A percentile compares a stretch with the other conserved stretches of the same genome.
These are phyloP conservation scores for Tetheella fluctuosa DNA, from an alignment of 2,888 invertebrate genomes.

Conservation along the genomic window DNA sequence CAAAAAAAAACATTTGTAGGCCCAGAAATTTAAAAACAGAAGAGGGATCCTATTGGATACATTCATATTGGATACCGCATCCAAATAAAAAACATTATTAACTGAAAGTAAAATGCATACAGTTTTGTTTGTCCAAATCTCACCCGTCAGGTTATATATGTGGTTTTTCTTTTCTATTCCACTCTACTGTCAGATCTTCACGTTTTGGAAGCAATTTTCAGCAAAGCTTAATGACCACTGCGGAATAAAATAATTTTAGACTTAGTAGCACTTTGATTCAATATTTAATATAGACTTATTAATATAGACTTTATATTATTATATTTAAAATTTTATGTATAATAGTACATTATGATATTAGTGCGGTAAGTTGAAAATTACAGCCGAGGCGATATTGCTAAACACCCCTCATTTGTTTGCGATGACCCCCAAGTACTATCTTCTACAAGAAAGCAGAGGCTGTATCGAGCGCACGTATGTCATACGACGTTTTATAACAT, in stretches of 20 bases:
- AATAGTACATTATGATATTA: too few species aligned
- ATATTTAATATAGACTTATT: too few species aligned
- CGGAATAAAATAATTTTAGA: constrained; percentile 20
- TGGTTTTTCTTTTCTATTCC: constrained; percentile 46
- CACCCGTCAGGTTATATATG: constrained; percentile 55
- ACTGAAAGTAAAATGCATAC: constrained; percentile 28
- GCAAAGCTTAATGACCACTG: constrained; percentile 29
- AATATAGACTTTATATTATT: too few species aligned
- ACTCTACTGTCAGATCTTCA: constrained; percentile 47
- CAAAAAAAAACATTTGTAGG: too few species aligned
- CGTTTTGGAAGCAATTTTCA: constrained; percentile 35
- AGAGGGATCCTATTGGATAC: too few species aligned
- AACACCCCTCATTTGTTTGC: constrained; percentile 88
- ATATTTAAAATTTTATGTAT: too few species aligned
- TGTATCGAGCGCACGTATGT: too few species aligned
- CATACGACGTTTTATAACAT: too few species aligned
- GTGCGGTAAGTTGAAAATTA: too few species aligned
- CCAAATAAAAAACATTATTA: constrained; percentile 14
- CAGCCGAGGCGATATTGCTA: too few species aligned
- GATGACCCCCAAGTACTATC: constrained; percentile 85
- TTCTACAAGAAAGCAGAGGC: too few species aligned
- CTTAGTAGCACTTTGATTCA: constrained; percentile 13
- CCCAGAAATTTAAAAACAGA: too few species aligned
- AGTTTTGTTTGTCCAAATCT: constrained; percentile 52
- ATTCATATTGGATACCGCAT: constrained; percentile 18